phyloP scores from a whole-genome alignment of 1,140 invertebrate species.

The Drosophila asahinai region DNA sequence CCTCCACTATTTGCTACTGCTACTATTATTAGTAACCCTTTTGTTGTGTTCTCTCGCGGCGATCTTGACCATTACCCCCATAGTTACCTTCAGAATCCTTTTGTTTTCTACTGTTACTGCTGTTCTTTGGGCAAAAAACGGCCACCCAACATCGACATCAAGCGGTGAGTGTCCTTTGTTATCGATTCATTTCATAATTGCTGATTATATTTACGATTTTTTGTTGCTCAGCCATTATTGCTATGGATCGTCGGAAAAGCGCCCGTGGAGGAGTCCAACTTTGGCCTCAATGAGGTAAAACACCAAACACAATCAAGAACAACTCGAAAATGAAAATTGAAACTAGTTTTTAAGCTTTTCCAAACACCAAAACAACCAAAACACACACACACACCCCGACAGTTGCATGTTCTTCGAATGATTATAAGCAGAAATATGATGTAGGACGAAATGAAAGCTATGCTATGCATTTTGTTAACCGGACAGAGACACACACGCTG shows the following conservation, averaged over 20 bases:
- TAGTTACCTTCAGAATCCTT: neutral
- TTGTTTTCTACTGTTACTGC: slow-evolving; percentile 27
- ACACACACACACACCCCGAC: slow-evolving; percentile 19
- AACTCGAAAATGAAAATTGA: slow-evolving; percentile 32
- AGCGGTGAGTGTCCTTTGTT: slow-evolving; percentile 17
- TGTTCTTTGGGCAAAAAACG: slow-evolving; percentile 36
- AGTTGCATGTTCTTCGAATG: slow-evolving; percentile 75
- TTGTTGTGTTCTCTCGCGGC: slow-evolving; percentile 15
- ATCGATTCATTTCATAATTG: no score
- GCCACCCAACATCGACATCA: slow-evolving; percentile 7
- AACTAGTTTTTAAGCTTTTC: slow-evolving; percentile 44
- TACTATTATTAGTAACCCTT: slow-evolving; percentile 2
- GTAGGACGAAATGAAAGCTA: slow-evolving; percentile 27
- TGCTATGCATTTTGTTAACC: slow-evolving; percentile 43
- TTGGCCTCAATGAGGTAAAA: slow-evolving; percentile 39
- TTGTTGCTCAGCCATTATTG: neutral
- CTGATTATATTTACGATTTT: neutral
- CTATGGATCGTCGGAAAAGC: neutral
- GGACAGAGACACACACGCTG: slow-evolving; percentile 24
- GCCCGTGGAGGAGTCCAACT: neutral
- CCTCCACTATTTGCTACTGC: neutral
- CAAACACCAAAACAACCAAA: slow-evolving; percentile 27
- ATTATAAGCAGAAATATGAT: slow-evolving; percentile 42
- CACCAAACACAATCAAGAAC: slow-evolving; percentile 23
- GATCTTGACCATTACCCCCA: neutral